phyloP scores from a whole-genome alignment of 2,113 vertebrate genomes.

The Pterocles orientalis region DNA sequence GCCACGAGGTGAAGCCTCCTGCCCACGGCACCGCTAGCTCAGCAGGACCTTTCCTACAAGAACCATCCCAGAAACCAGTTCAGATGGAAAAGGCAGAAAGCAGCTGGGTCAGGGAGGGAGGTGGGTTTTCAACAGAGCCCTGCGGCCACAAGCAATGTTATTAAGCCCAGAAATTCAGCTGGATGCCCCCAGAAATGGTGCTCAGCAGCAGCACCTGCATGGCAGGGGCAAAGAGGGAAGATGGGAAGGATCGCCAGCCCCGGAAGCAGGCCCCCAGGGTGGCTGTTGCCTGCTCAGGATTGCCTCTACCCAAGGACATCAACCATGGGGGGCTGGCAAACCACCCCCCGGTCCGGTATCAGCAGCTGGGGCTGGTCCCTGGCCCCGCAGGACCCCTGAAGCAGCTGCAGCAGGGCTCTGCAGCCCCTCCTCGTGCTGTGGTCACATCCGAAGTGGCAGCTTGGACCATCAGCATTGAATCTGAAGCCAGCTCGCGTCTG shows the following conservation, averaged over 20 bases:
- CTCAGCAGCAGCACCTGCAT: neutral
- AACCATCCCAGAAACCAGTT: neutral
- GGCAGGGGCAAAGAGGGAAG: rapidly evolving
- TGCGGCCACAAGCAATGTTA: neutral
- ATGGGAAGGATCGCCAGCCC: neutral
- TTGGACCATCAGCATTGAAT: neutral
- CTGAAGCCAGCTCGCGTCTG: rapidly evolving
- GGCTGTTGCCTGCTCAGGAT: neutral
- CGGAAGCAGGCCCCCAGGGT: neutral
- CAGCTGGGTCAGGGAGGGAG: neutral
- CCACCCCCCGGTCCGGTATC: rapidly evolving
- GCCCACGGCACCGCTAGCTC: rapidly evolving
- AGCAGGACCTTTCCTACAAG: neutral
- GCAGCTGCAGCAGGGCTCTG: neutral
- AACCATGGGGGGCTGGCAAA: neutral
- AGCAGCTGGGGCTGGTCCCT: neutral
- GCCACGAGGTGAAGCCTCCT: neutral
- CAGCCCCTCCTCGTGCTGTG: neutral
- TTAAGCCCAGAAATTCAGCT: neutral
- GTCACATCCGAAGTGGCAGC: neutral
- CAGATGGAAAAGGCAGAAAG: neutral
- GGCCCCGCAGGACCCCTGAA: neutral
- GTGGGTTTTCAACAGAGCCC: neutral
- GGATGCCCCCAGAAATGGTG: neutral
- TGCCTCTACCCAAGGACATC: neutral